Conservation (phyloP, 1,140 invertebrate genomes). For the Gonioctena quinquepunctata region DNA sequence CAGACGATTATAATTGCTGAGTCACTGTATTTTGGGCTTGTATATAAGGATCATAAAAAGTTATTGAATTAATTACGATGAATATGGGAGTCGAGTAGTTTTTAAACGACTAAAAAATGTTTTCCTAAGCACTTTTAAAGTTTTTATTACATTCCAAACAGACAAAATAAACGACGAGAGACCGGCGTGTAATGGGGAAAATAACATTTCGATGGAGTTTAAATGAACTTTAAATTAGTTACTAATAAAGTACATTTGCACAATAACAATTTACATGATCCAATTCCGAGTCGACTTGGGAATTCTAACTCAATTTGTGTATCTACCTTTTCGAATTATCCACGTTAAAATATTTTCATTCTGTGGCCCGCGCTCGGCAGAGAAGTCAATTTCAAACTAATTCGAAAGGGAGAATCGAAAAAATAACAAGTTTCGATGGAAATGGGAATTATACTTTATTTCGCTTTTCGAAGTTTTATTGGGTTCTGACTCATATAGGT, state of each 20-base stretch:
- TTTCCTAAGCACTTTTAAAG: too few species aligned
- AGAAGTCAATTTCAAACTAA: not conserved
- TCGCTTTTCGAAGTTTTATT: too few species aligned
- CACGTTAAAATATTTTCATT: conserved; percentile 8
- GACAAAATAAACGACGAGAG: not conserved
- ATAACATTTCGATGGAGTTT: not conserved
- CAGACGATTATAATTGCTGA: too few species aligned
- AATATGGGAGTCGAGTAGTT: too few species aligned
- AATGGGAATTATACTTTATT: too few species aligned
- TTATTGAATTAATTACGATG: too few species aligned
- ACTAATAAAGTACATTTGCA: conserved; percentile 14
- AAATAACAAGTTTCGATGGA: too few species aligned
- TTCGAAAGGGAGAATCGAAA: not conserved
- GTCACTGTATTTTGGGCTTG: too few species aligned
- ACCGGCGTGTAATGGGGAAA: not conserved
- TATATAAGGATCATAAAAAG: too few species aligned
- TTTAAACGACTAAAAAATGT: too few species aligned
- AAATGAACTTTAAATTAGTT: conserved; percentile 16
- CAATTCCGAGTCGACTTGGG: conserved; percentile 6
- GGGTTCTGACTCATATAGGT: too few species aligned
- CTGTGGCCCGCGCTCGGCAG: not conserved
- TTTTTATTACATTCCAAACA: not conserved
- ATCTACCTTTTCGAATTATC: conserved; percentile 2
- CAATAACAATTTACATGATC: conserved; percentile 20
- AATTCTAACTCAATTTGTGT: conserved; percentile 11